Conservation (phyloP, 2,888 invertebrate species). For the Pseudococcus jackbeardsleyi region DNA sequence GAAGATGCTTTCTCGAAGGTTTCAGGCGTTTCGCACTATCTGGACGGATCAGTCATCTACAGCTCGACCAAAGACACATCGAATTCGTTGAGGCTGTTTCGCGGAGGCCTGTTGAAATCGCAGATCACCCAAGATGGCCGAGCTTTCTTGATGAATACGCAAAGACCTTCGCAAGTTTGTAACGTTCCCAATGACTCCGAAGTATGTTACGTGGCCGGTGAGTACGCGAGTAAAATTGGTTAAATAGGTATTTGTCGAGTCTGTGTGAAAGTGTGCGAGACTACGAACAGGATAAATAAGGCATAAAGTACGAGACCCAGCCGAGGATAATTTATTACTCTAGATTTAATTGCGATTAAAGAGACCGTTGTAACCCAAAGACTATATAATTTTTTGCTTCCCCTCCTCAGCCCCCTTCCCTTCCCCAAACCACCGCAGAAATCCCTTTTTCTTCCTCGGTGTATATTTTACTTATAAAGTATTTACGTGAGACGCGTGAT, state of each 20-base stretch:
- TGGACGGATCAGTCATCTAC: constrained; percentile 86
- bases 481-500: background rate
- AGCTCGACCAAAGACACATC: constrained; percentile 77
- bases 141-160: constrained; percentile 78
- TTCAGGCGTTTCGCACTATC: constrained; percentile 76
- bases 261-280: background rate
- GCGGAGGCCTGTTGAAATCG: constrained; percentile 70
- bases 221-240: constrained; percentile 66
- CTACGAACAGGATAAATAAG: background rate
- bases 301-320: background rate
- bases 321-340: constrained; percentile 3
- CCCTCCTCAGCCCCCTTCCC: no score
- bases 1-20: constrained; percentile 29
- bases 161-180: constrained; percentile 78
- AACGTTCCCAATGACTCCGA: constrained; percentile 75
- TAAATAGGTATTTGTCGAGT: background rate
- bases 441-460: background rate
- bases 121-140: constrained; percentile 74
- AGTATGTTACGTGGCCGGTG: constrained; percentile 82
- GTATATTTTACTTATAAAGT: no score
- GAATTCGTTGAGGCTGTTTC: constrained; percentile 69
- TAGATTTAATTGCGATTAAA: constrained; percentile 42
- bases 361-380: background rate
- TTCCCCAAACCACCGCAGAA: background rate
- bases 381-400: constrained; percentile 25